A percentile compares a stretch with the other conserved stretches of the same genome.
phyloP scores from a whole-genome alignment of 2,888 invertebrate species.

The Eucera pruinosa region DNA sequence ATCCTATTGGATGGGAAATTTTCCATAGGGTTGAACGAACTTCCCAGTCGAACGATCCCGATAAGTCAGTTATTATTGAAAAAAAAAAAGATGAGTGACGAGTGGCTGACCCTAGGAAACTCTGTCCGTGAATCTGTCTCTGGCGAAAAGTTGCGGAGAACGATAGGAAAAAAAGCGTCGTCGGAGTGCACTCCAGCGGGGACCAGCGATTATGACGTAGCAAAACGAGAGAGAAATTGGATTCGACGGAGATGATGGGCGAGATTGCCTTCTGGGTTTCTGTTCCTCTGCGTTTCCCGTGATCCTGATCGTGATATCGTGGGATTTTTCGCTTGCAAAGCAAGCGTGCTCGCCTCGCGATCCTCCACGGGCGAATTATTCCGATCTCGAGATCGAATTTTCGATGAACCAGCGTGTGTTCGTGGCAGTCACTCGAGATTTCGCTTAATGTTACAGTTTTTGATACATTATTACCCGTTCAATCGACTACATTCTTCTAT shows the following conservation, averaged over 20 bases:
- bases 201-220: conserved; percentile 42
- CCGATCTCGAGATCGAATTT: conserved; percentile 28
- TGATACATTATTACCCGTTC: too few relatives aligned
- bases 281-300: neutral
- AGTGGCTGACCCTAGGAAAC: too few relatives aligned
- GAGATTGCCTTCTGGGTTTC: conserved; percentile 39
- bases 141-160: neutral
- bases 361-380: conserved; percentile 33
- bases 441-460: neutral
- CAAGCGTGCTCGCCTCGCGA: conserved; percentile 22
- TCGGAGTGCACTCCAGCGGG: conserved; percentile 16
- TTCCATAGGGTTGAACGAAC: neutral
- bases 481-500: too few relatives aligned
- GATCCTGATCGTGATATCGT: neutral
- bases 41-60: conserved; percentile 4
- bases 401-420: neutral
- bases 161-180: conserved; percentile 21
- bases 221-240: conserved; percentile 48
- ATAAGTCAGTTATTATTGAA: conserved; percentile 8
- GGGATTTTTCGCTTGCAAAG: neutral
- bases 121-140: too few relatives aligned
- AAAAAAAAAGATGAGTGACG: neutral
- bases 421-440: conserved; percentile 1
- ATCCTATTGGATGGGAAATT: neutral
- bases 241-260: conserved; percentile 38